Percentiles rank a stretch among this genome's conserved stretches.
Evolutionary conservation across 2,888 invertebrate species (phyloP).

Genomic region (Drosophila subsilvestris): DNA sequence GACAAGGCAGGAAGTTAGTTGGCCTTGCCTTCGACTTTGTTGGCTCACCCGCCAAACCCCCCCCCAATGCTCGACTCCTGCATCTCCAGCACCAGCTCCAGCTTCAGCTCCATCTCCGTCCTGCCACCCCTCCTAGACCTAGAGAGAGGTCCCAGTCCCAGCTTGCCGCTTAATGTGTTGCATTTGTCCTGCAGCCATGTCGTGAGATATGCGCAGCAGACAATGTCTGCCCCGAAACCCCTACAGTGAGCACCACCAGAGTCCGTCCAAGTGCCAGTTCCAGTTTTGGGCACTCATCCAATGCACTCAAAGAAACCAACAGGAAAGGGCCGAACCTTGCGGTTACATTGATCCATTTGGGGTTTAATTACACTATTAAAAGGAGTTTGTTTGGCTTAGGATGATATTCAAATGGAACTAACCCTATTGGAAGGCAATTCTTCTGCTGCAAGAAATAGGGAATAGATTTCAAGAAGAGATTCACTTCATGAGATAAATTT

Average conservation of each 20-base stretch:
- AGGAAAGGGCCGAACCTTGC: neutral
- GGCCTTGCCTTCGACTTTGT: slow-evolving; percentile 38
- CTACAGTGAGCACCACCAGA: neutral
- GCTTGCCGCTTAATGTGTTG: slow-evolving; percentile 49
- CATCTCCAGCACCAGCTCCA: neutral
- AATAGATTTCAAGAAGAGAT: too few relatives aligned
- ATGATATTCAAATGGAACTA: neutral
- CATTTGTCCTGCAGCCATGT: slow-evolving; percentile 55
- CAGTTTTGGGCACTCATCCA: neutral
- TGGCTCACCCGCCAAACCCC: too few relatives aligned
- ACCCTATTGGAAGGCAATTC: too few relatives aligned
- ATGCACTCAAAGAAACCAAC: slow-evolving; percentile 19
- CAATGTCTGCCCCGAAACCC: slow-evolving; percentile 26
- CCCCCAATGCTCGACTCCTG: neutral
- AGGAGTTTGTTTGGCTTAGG: neutral
- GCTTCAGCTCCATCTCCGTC: neutral
- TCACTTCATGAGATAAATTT: too few relatives aligned
- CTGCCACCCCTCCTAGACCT: slow-evolving; percentile 17
- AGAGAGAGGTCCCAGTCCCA: slow-evolving; percentile 5
- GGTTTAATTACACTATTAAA: slow-evolving; percentile 1
- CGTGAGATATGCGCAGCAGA: slow-evolving; percentile 54
- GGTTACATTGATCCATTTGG: neutral
- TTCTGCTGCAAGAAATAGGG: too few relatives aligned
- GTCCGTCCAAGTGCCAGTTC: slow-evolving; percentile 3
- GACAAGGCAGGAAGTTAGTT: slow-evolving; percentile 40